A percentile compares a stretch with the other conserved stretches of the same genome.
Evolutionary conservation across 1,140 invertebrate genomes (phyloP).

Genomic region (Heliconius hewitsoni): DNA sequence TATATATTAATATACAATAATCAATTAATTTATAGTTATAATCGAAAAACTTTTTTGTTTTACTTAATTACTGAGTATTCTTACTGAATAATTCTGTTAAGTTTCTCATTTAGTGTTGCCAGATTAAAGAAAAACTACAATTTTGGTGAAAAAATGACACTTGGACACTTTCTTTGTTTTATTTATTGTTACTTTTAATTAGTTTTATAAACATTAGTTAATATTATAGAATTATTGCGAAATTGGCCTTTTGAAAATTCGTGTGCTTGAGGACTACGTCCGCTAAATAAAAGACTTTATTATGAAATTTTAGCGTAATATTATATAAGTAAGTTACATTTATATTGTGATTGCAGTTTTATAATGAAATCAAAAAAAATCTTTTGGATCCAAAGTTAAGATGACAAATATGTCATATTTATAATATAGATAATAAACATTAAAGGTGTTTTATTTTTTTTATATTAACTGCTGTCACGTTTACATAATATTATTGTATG

Average conservation of each 20-base stretch:
- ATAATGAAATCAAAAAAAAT: constrained; percentile 13
- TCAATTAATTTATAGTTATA: background rate
- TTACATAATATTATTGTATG: constrained; percentile 20
- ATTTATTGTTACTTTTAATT: constrained; percentile 41
- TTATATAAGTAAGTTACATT: constrained; percentile 35
- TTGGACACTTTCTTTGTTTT: constrained; percentile 32
- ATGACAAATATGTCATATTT: constrained; percentile 2
- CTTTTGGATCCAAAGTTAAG: background rate
- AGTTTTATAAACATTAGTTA: constrained; percentile 34
- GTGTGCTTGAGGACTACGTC: constrained; percentile 67
- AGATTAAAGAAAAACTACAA: constrained; percentile 32
- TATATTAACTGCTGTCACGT: constrained; percentile 13
- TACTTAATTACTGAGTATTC: background rate
- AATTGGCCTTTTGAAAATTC: constrained; percentile 62
- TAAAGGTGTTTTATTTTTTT: background rate
- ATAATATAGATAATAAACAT: background rate
- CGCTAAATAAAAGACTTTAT: constrained; percentile 63
- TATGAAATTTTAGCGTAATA: constrained; percentile 51
- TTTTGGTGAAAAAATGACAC: constrained; percentile 33
- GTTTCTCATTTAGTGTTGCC: background rate
- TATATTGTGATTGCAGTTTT: constrained; percentile 28
- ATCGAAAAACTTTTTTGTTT: background rate
- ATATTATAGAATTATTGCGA: constrained; percentile 44
- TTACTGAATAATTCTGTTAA: background rate
- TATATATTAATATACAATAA: background rate